Base-by-base conservation (phyloP, 2,797 vertebrate species). In the Takifugu rubripes region DNA sequence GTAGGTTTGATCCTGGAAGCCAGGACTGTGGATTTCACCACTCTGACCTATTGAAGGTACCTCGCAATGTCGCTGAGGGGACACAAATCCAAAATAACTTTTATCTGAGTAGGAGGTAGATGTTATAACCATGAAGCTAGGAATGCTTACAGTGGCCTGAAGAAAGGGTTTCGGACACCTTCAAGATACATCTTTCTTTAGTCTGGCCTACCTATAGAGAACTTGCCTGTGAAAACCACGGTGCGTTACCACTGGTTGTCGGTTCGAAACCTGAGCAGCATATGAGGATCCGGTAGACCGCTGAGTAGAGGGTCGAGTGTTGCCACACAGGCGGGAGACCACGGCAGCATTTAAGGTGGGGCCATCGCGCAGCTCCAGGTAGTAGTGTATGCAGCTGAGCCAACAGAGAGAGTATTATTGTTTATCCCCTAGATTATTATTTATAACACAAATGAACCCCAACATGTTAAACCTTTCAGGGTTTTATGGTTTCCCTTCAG, bases 151-250 rank as follows among this genome's bases (percentile, higher is more conserved):
- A 33, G 31, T 33, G 27, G 27, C 27, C 27, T 27, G 27, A 27
- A 29, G 27, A 27, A 27, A 4, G 27, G 4, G 4, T 4, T n/a
- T 10, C 31, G 5, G 11, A 33, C 31, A 33, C 9, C 31, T 33
- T 5, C 6, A 33, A 5, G 31, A 10, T 10, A 36, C 33, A 14
- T 40, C 12, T 40, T 40, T 40, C 11, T 14, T n/a, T 5, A n/a
- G 44, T n/a, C 44, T 46, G 3, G 2, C 61, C 43, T 90, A 98
- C 96, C 95, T 40, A 92, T 93, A 17, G 92, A 94, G 64, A 92
- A 96, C 61, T 94, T 61, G 90, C 94, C 68, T 92, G n/a, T 95
- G 84, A n/a, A 99, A 99, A 70, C 96, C 97, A 61, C 76, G 62
- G 0, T 86, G 87, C 0, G 91, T 87, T 17, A 88, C n/a, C 8